A percentile compares a stretch with the other conserved stretches of the same genome.
Evolutionary conservation across 2,113 vertebrate genomes (phyloP).

Genomic region (Typhlomys cinereus): DNA sequence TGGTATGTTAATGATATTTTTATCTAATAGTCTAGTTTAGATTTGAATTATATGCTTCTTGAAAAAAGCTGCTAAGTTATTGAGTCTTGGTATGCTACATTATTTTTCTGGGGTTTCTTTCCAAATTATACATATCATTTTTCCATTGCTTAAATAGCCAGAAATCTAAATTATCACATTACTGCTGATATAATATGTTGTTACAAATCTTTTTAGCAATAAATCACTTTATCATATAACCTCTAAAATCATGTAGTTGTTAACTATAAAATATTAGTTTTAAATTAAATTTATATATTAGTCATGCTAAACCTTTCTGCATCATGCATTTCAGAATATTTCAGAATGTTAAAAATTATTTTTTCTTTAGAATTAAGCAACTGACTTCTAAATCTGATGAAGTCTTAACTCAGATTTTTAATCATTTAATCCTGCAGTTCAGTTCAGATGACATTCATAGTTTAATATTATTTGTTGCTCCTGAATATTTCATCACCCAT

Average conservation of each 20-base stretch:
- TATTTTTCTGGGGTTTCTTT: background rate
- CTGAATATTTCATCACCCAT: background rate
- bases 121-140: background rate
- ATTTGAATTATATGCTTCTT: constrained; percentile 10
- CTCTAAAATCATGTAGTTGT: no score
- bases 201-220: constrained; percentile 18
- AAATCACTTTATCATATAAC: background rate
- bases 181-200: background rate
- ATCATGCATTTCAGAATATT: background rate
- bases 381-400: background rate
- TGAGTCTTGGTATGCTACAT: background rate
- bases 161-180: background rate
- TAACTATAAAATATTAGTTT: no score
- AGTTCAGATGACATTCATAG: background rate
- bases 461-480: background rate
- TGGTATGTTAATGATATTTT: background rate
- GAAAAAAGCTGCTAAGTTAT: background rate
- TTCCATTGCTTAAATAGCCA: constrained; percentile 8
- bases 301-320: background rate
- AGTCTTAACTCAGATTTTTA: background rate
- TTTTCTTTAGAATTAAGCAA: constrained; percentile 21
- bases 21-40: background rate
- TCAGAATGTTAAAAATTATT: background rate
- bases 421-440: background rate
- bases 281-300: background rate